Percentiles rank a stretch among this genome's conserved stretches.
Conservation (phyloP, 2,113 vertebrate genomes). For the Caranx melampygus region DNA sequence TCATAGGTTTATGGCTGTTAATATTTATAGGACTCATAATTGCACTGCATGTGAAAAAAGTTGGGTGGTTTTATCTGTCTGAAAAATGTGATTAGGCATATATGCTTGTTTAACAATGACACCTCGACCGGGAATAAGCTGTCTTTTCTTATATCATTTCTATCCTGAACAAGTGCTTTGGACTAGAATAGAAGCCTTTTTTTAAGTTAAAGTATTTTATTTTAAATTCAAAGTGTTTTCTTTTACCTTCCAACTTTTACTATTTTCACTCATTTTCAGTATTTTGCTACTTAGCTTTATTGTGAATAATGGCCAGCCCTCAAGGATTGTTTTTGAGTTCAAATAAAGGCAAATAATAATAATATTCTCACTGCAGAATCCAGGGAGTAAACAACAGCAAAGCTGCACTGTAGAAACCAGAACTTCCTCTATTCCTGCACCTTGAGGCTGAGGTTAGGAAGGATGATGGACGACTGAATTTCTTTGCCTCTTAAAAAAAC, state of each 20-base stretch:
- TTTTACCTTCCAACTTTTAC: too few species aligned
- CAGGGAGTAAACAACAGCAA: slow-evolving; percentile 32
- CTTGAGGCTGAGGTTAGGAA: slow-evolving; percentile 44
- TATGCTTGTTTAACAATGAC: background rate
- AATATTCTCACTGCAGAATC: slow-evolving; percentile 20
- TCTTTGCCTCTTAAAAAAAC: background rate
- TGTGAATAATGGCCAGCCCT: background rate
- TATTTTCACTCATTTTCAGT: too few species aligned
- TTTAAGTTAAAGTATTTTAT: too few species aligned
- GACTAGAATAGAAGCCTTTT: too few species aligned
- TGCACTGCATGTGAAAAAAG: background rate
- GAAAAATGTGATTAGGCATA: background rate
- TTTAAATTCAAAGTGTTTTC: too few species aligned
- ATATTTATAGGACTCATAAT: background rate
- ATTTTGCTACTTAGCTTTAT: too few species aligned
- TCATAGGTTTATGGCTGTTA: background rate
- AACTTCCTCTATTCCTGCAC: slow-evolving; percentile 33
- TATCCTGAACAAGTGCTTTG: background rate
- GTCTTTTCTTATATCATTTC: background rate
- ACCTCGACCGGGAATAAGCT: background rate
- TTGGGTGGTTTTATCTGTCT: background rate
- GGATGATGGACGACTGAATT: slow-evolving; percentile 40
- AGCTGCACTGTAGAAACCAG: slow-evolving; percentile 32
- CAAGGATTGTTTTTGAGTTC: background rate
- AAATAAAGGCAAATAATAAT: background rate